phyloP scores from a whole-genome alignment of 2,888 invertebrate genomes.

The Agonum fuliginosum region DNA sequence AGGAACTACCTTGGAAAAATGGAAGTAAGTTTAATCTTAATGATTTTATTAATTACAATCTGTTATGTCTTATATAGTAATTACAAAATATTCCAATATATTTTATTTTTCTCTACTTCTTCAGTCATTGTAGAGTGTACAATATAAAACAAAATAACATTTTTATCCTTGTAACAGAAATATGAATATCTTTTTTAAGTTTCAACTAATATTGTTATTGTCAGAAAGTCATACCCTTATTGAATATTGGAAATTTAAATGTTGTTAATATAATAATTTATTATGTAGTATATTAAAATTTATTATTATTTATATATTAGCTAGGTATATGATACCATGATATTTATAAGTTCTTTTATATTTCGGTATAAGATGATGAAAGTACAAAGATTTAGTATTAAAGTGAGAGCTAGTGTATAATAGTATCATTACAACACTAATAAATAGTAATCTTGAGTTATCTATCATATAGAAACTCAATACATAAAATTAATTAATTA shows the following conservation, averaged over 20 bases:
- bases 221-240: constrained; percentile 4
- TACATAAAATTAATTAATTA: too few species aligned
- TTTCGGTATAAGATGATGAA: not conserved
- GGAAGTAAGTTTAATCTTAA: too few species aligned
- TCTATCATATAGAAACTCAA: too few species aligned
- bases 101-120: constrained; percentile 42
- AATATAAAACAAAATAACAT: too few species aligned
- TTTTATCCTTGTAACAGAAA: not conserved
- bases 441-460: too few species aligned
- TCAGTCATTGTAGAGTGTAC: constrained; percentile 56
- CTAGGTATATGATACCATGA: not conserved
- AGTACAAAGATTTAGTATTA: too few species aligned
- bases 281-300: not conserved
- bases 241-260: not conserved
- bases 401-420: too few species aligned
- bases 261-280: not conserved
- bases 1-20: too few species aligned
- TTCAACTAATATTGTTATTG: constrained; percentile 1
- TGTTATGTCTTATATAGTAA: constrained; percentile 41
- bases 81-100: constrained; percentile 57
- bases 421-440: too few species aligned
- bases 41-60: constrained; percentile 47
- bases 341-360: not conserved
- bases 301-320: not conserved
- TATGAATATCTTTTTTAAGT: not conserved